Evolutionary conservation across 2,797 vertebrate genomes (phyloP), one percentile per base, ranked within the genome.

Genomic region (Gobio occitaniae): DNA sequence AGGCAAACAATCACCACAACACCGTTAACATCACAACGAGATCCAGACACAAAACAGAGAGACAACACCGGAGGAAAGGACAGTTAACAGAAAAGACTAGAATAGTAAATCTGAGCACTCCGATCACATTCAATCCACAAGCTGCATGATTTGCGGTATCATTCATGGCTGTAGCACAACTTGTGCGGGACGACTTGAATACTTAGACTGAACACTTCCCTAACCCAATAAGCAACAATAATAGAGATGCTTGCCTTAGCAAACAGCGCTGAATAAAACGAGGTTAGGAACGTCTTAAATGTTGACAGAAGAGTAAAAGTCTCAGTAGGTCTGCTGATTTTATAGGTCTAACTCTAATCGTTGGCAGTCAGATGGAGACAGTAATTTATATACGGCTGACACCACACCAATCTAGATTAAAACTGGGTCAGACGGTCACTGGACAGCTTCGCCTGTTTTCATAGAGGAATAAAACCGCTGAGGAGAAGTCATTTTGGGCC

Each of bases 351-450:
- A 36, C 52, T 47, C 32, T 52, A 76, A 16, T 16, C 5, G 15
- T 19, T 10, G 54, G 29, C 25, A 29, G 44, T 44, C 29, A 66
- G 56, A 85, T 66, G 59, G 32, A 80, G 68, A n/a, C 74, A 54
- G 16, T 47, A 47, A 19, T 44, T 84, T 25, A 29, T 44, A 56
- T 36, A 56, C 38, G 41, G 54, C 54, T 84, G 83, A 36, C 25
- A 29, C 69, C 63, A 78, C 19, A 32, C 0, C 19, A 54, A 16
- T 36, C 59, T 2, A 59, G 17, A 65, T 17, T 61, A 41, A 61
- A 81, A 85, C 48, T 10, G 66, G 75, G 69, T 25, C 69, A 79
- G 63, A 83, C 50, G 29, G 38, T 75, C 75, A 79, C 47, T 16
- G 61, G 82, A 66, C 72, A 59, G 17, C 38, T 66, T 21, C 0